phyloP scores from a whole-genome alignment of 2,113 vertebrate species.

The Heterochromis multidens region DNA sequence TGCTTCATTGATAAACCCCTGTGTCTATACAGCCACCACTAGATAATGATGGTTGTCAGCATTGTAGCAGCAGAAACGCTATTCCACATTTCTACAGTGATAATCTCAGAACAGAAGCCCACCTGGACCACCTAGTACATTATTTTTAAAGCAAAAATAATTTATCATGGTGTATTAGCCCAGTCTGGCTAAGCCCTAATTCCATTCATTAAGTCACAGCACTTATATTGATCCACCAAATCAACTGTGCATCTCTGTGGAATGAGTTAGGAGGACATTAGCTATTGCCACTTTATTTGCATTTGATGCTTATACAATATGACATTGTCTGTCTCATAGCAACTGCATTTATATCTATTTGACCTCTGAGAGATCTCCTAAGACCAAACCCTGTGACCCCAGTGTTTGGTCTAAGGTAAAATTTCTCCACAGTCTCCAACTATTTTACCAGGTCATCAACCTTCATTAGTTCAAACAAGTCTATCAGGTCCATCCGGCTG shows the following conservation, averaged over 20 bases:
- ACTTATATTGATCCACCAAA: background rate
- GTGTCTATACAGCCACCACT: too few species aligned
- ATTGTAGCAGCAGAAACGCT: too few species aligned
- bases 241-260: background rate
- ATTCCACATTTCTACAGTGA: too few species aligned
- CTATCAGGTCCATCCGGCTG: background rate
- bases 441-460: background rate
- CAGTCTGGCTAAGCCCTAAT: background rate
- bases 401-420: background rate
- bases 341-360: background rate
- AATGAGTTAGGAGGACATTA: background rate
- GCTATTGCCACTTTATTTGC: background rate
- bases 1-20: too few species aligned
- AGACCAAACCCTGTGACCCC: background rate
- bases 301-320: background rate
- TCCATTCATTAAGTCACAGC: background rate
- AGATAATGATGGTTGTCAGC: too few species aligned
- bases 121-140: background rate
- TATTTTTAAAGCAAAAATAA: background rate
- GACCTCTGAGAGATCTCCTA: background rate
- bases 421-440: background rate
- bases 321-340: background rate
- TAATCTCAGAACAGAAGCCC: background rate
- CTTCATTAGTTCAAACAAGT: background rate
- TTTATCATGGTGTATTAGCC: background rate